Conservation (phyloP, 2,797 vertebrate species). For the Anniella stebbinsi region DNA sequence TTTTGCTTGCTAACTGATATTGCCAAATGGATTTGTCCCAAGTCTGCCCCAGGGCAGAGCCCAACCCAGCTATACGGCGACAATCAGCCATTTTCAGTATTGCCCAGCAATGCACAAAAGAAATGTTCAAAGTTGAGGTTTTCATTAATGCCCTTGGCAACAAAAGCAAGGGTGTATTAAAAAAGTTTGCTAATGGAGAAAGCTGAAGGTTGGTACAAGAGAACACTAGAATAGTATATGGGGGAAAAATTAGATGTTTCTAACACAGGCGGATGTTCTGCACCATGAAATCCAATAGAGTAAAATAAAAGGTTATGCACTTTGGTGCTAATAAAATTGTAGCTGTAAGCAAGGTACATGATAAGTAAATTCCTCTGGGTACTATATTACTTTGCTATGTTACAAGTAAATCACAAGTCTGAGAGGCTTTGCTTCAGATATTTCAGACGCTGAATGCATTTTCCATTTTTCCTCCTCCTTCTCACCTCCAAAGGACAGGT, state of each 20-base stretch:
- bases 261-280: background rate
- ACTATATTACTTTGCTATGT: background rate
- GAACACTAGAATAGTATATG: background rate
- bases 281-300: conserved; percentile 3
- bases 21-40: too few species aligned
- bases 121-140: background rate
- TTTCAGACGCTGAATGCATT: background rate
- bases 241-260: background rate
- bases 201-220: background rate
- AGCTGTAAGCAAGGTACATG: background rate
- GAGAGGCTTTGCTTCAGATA: background rate
- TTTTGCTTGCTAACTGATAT: too few species aligned
- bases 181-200: background rate
- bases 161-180: background rate
- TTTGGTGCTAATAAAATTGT: background rate
- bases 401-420: conserved; percentile 3
- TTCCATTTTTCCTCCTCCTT: background rate
- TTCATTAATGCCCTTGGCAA: background rate
- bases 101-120: background rate
- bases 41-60: too few species aligned
- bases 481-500: background rate
- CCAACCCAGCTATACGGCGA: too few species aligned
- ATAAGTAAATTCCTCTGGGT: background rate
- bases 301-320: background rate
- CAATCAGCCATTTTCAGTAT: background rate